Evolutionary conservation across 2,797 vertebrate genomes (phyloP), one percentile per base, ranked within the genome.

Genomic region (Coregonus sp.): DNA sequence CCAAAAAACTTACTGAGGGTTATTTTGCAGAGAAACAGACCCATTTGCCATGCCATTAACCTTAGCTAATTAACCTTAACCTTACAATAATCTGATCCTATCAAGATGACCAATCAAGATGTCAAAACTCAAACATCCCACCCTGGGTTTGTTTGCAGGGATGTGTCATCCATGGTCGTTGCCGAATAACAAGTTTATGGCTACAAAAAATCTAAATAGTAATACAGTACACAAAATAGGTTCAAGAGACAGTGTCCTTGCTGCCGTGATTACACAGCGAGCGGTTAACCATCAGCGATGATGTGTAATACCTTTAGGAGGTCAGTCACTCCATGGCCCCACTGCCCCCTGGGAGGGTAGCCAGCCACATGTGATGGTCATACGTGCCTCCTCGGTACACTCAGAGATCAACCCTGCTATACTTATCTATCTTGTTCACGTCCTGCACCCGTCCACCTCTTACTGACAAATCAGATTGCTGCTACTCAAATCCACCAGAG

Each of bases 151-250:
- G 77, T 89, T 87, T 85, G 51, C 74, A 72, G 25, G 67, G 47
- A 9, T 25, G 74, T 80, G 75, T n/a, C 73, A 68, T 75, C 37
- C 72, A 33, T 25, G 70, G 75, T 76, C 61, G 77, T 69, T 78
- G 65, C 65, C 78, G 74, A 79, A 89, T 76, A 91, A 89, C 86
- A 90, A 83, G 80, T 87, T 89, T 83, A 84, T 75, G 56, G 76
- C 77, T 51, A 40, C 88, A 91, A 89, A 91, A 89, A 89, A 91
- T 93, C 87, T 89, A 80, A 18, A 20, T 0, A 75, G 88, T 92
- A 92, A 90, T 92, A 91, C 88, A 88, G 86, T 89, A 83, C 82
- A 82, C 84, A 87, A 70, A 20, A 70, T 20, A 40, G 18, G 47
- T 37, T 20, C n/a, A 12, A 73, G 76, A 59, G 73, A 75, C 74